These are phyloP conservation scores for Campylomormyrus numenius DNA, from an alignment of 2,113 vertebrate species.

Conservation along the genomic window DNA sequence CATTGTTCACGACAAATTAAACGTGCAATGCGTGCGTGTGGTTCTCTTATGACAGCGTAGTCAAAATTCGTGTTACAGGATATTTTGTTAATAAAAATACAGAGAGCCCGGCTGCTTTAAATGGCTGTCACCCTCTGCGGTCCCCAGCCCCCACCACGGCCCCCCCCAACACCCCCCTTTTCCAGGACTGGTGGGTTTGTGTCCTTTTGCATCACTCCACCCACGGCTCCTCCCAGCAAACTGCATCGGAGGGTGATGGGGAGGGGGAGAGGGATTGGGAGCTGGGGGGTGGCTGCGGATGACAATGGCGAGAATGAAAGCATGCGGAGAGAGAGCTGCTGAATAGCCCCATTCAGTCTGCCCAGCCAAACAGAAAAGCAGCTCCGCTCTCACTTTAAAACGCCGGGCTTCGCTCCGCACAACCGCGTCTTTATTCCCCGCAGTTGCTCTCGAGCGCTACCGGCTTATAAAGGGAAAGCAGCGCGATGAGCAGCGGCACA, in stretches of 20 bases:
- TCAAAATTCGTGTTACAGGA: neutral
- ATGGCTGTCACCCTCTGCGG: neutral
- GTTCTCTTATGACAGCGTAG: neutral
- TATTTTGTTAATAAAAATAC: neutral
- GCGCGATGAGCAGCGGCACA: constrained; percentile 24
- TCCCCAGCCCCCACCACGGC: neutral
- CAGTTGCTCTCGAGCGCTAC: constrained; percentile 54
- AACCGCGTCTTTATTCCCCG: constrained; percentile 62
- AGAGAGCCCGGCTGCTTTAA: neutral
- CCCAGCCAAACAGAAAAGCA: constrained; percentile 70
- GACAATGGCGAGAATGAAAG: constrained; percentile 57
- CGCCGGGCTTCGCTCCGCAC: constrained; percentile 58
- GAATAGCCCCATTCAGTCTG: constrained; percentile 66
- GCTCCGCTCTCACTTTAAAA: constrained; percentile 67
- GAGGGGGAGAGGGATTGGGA: neutral
- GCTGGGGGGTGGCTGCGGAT: constrained; percentile 30
- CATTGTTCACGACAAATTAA: neutral
- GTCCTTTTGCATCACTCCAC: neutral
- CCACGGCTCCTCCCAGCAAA: constrained; percentile 9
- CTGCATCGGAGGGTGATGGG: neutral
- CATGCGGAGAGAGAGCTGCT: constrained; percentile 43
- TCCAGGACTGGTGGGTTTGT: neutral
- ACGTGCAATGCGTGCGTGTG: neutral
- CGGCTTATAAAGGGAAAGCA: constrained; percentile 23
- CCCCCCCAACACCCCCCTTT: neutral